phyloP scores from a whole-genome alignment of 2,888 invertebrate genomes.

The Coleophora deauratella region DNA sequence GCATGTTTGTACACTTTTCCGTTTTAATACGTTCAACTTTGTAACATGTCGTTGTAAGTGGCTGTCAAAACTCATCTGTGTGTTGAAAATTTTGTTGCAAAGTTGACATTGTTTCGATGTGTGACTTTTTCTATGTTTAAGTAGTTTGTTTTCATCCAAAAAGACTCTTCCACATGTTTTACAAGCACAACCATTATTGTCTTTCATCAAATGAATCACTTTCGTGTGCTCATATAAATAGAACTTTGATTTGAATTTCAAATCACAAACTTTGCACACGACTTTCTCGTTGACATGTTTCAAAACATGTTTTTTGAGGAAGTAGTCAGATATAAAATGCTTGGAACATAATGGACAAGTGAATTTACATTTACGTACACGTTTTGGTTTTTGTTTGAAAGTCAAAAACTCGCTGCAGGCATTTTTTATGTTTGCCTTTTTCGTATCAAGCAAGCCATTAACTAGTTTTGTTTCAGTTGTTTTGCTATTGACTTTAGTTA shows the following conservation, averaged over 20 bases:
- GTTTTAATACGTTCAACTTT: constrained; percentile 30
- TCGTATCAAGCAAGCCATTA: constrained; percentile 34
- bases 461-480: constrained; percentile 23
- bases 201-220: constrained; percentile 37
- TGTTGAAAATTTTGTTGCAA: constrained; percentile 41
- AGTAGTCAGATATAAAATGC: constrained; percentile 55
- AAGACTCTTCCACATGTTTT: constrained; percentile 42
- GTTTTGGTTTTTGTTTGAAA: constrained; percentile 40
- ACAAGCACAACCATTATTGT: constrained; percentile 28
- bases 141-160: constrained; percentile 24
- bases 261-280: constrained; percentile 34
- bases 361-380: constrained; percentile 24
- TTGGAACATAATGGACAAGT: constrained; percentile 53
- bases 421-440: constrained; percentile 18
- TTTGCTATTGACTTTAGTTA: neutral
- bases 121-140: constrained; percentile 36
- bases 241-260: constrained; percentile 44
- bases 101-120: constrained; percentile 34
- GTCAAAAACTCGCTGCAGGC: constrained; percentile 53
- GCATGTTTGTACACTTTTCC: constrained; percentile 34
- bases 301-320: constrained; percentile 43
- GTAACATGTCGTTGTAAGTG: constrained; percentile 46
- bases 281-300: constrained; percentile 38
- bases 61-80: constrained; percentile 33
- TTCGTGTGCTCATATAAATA: constrained; percentile 49